phyloP scores from a whole-genome alignment of 2,888 invertebrate species.

The Julus scanicus region DNA sequence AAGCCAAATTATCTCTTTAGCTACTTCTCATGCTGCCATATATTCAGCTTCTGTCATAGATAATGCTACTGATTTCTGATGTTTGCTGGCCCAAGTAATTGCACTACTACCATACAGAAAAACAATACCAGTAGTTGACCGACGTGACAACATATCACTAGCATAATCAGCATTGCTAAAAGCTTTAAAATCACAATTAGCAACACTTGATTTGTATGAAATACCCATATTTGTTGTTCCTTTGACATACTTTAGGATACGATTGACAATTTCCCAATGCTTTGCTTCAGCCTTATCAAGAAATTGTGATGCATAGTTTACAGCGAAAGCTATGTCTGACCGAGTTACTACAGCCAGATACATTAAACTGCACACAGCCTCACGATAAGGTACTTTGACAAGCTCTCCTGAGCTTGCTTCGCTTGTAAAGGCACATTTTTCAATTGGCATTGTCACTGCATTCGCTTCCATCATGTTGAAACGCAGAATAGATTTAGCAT shows the following conservation, averaged over 20 bases:
- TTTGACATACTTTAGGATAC: slow-evolving; percentile 61
- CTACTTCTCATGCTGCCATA: background rate
- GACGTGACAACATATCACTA: slow-evolving; percentile 58
- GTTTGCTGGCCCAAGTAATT: background rate
- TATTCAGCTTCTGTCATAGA: background rate
- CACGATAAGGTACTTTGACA: slow-evolving; percentile 49
- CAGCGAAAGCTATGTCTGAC: slow-evolving; percentile 60
- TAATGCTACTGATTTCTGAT: background rate
- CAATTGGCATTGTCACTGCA: slow-evolving; percentile 46
- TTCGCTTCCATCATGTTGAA: slow-evolving; percentile 53
- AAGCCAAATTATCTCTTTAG: slow-evolving; percentile 16
- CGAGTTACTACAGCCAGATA: slow-evolving; percentile 59
- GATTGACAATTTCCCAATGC: slow-evolving; percentile 62
- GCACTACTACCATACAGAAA: background rate
- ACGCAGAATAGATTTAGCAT: background rate
- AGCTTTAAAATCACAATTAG: slow-evolving; percentile 58
- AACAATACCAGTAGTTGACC: slow-evolving; percentile 61
- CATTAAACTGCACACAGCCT: slow-evolving; percentile 60
- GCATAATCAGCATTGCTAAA: slow-evolving; percentile 63
- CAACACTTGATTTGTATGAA: slow-evolving; percentile 57
- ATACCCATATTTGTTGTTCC: slow-evolving; percentile 61
- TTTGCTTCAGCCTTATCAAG: slow-evolving; percentile 58
- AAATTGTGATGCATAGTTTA: slow-evolving; percentile 60
- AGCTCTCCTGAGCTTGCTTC: too few relatives aligned
- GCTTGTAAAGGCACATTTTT: background rate